These are phyloP conservation scores for Pterois miles DNA, from an alignment of 2,797 vertebrate genomes.

Conservation along the genomic window DNA sequence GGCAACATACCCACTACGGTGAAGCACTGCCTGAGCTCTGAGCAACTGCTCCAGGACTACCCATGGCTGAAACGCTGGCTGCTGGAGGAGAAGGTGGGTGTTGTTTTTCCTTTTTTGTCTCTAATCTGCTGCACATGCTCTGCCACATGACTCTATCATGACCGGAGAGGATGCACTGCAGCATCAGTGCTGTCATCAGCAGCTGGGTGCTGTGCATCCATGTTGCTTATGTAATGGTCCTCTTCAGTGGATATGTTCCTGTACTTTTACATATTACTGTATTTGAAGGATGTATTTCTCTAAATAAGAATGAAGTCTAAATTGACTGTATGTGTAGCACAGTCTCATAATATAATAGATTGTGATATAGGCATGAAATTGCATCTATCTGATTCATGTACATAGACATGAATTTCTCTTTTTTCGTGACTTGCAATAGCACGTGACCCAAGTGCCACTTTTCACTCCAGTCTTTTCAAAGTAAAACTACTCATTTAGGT, in stretches of 20 bases:
- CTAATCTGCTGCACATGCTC: slow-evolving; percentile 66
- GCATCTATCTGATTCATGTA: too few species aligned
- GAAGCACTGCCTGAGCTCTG: slow-evolving; percentile 93
- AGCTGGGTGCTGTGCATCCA: slow-evolving; percentile 9
- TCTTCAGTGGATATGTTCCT: background rate
- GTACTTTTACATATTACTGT: background rate
- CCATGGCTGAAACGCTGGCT: slow-evolving; percentile 84
- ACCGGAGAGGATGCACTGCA: slow-evolving; percentile 38
- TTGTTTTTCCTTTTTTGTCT: slow-evolving; percentile 48
- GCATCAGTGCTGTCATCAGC: too few species aligned
- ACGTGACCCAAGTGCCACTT: too few species aligned
- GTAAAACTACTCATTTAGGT: too few species aligned
- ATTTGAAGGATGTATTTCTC: background rate
- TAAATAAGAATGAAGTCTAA: background rate
- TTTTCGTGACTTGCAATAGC: too few species aligned
- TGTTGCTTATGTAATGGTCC: slow-evolving; percentile 39
- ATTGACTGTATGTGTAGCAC: background rate
- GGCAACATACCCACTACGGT: slow-evolving; percentile 89
- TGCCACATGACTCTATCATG: slow-evolving; percentile 64
- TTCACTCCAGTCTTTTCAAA: too few species aligned
- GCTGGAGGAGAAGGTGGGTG: slow-evolving; percentile 86
- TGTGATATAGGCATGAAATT: too few species aligned
- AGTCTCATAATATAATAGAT: too few species aligned
- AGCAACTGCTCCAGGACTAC: slow-evolving; percentile 88
- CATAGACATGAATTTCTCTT: too few species aligned